Conservation (phyloP, 2,888 invertebrate species). For the Rhabditoides inermis region DNA sequence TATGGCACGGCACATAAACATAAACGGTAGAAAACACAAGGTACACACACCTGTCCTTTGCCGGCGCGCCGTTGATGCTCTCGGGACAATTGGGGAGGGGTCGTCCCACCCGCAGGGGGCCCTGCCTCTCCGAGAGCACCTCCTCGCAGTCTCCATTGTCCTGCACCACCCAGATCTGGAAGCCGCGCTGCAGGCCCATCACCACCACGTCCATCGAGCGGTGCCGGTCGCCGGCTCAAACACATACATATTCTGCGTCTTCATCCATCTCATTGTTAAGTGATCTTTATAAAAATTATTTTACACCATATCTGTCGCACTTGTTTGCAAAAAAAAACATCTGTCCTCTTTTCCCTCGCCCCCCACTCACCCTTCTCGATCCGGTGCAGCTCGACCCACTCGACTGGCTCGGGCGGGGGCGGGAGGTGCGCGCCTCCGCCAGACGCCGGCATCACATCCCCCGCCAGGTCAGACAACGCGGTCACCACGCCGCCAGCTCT, state of each 20-base stretch:
- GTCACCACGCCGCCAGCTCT: constrained; percentile 25
- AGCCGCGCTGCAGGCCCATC: constrained; percentile 76
- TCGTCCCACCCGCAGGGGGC: constrained; percentile 72
- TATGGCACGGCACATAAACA: too few relatives aligned
- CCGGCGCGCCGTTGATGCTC: too few relatives aligned
- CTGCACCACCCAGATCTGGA: constrained; percentile 65
- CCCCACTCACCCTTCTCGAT: constrained; percentile 19
- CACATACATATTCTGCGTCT: too few relatives aligned
- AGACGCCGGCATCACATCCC: constrained; percentile 46
- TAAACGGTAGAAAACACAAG: too few relatives aligned
- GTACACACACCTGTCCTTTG: too few relatives aligned
- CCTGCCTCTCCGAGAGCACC: constrained; percentile 85
- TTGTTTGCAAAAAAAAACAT: neutral
- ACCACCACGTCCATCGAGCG: constrained; percentile 72
- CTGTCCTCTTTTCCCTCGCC: too few relatives aligned
- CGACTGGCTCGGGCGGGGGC: constrained; percentile 20
- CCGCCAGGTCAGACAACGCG: constrained; percentile 39
- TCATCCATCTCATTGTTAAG: too few relatives aligned
- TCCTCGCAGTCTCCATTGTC: constrained; percentile 87
- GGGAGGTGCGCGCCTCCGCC: constrained; percentile 14
- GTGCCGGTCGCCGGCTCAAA: constrained; percentile 54
- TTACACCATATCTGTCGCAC: too few relatives aligned
- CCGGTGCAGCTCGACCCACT: constrained; percentile 32
- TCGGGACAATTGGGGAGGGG: constrained; percentile 43
- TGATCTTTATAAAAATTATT: too few relatives aligned